phyloP scores from a whole-genome alignment of 2,113 vertebrate genomes.

The Cisticola juncidis region DNA sequence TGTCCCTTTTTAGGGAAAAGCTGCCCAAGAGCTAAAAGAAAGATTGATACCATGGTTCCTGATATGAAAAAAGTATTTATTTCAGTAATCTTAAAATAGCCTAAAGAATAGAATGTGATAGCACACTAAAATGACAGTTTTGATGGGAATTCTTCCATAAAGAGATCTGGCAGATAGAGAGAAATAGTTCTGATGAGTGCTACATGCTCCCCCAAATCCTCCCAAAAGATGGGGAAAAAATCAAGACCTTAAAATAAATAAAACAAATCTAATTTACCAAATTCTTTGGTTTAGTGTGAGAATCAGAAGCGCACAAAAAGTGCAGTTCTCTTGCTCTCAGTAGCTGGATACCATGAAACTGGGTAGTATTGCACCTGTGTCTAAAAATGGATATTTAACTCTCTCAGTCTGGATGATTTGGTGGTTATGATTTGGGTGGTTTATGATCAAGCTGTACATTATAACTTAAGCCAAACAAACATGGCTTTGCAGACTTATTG shows the following conservation, averaged over 20 bases:
- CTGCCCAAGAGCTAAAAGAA: neutral
- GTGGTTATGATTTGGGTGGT: neutral
- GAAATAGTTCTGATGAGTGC: neutral
- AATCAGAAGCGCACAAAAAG: neutral
- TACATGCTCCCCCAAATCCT: neutral
- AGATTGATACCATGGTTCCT: neutral
- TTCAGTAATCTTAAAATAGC: neutral
- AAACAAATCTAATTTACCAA: neutral
- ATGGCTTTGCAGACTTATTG: neutral
- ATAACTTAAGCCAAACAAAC: neutral
- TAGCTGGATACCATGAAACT: neutral
- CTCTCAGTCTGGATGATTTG: neutral
- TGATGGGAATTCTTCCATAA: neutral
- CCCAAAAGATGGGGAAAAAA: neutral
- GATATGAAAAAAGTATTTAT: neutral
- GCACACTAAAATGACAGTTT: neutral
- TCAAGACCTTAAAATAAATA: neutral
- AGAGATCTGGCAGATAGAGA: neutral
- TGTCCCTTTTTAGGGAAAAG: neutral
- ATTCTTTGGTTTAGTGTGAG: neutral
- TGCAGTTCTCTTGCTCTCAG: neutral
- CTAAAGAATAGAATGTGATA: neutral
- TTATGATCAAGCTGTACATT: neutral
- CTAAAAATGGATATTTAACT: neutral
- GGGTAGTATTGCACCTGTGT: neutral